These are phyloP conservation scores for Leptogaster cylindrica DNA, from an alignment of 2,888 invertebrate genomes.

Conservation along the genomic window DNA sequence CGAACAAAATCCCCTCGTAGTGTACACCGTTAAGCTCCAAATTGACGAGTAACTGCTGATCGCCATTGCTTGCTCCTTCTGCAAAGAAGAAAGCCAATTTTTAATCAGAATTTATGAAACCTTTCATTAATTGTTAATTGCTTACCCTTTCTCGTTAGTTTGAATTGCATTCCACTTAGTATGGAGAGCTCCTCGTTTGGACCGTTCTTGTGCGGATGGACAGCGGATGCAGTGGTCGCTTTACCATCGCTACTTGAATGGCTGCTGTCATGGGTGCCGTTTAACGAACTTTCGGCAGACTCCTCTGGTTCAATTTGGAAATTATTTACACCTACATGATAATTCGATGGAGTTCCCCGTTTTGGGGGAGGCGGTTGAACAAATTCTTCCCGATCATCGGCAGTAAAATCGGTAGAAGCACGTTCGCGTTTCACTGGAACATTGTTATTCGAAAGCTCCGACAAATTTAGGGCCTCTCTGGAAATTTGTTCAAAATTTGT, in stretches of 20 bases:
- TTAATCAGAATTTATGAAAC: neutral
- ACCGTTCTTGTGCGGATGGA: conserved; percentile 46
- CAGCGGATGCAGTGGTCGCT: conserved; percentile 50
- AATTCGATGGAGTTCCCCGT: conserved; percentile 56
- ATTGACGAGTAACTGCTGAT: conserved; percentile 89
- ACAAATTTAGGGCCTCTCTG: conserved; percentile 84
- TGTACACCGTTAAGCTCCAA: conserved; percentile 96
- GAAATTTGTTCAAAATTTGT: too few relatives aligned
- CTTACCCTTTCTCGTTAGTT: conserved; percentile 86
- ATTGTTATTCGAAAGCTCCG: conserved; percentile 68
- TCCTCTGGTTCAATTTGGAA: conserved; percentile 19
- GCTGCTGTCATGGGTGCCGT: conserved; percentile 52
- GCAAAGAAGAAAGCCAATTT: conserved; percentile 52
- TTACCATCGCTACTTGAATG: conserved; percentile 48
- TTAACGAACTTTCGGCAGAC: conserved; percentile 43
- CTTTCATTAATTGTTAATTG: neutral
- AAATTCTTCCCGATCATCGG: conserved; percentile 56
- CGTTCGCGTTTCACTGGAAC: conserved; percentile 65
- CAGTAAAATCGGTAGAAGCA: conserved; percentile 50
- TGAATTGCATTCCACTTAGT: conserved; percentile 67
- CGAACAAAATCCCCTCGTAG: conserved; percentile 93
- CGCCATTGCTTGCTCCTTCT: conserved; percentile 84
- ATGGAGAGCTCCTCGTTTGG: conserved; percentile 43
- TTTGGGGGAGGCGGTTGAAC: conserved; percentile 70
- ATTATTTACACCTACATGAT: conserved; percentile 41